phyloP scores from a whole-genome alignment of 2,888 invertebrate species.

The Torymus aiolomorphi region DNA sequence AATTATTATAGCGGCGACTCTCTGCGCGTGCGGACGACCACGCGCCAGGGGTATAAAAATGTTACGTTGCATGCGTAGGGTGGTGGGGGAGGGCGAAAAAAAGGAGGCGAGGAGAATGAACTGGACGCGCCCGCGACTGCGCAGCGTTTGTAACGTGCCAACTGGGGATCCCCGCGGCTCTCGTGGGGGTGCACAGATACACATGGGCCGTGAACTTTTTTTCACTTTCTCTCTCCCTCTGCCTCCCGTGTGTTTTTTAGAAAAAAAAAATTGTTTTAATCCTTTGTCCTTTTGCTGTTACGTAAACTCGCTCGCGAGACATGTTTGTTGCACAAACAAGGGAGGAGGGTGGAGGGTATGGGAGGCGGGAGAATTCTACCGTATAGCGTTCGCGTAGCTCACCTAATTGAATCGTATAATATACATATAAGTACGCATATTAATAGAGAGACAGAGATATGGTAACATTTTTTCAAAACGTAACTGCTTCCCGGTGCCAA shows the following conservation, averaged over 20 bases:
- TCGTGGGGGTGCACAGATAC: neutral
- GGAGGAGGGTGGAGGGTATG: neutral
- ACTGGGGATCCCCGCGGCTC: neutral
- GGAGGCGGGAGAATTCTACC: constrained; percentile 9
- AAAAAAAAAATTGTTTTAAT: neutral
- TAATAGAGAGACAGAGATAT: neutral
- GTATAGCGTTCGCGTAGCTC: neutral
- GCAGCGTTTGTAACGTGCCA: constrained; percentile 13
- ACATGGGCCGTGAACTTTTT: neutral
- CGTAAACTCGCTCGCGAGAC: neutral
- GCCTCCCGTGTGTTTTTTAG: too few relatives aligned
- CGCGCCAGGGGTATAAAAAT: too few relatives aligned
- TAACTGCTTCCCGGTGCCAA: constrained; percentile 41
- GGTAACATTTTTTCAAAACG: neutral
- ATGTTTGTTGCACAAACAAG: constrained; percentile 29
- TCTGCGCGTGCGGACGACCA: too few relatives aligned
- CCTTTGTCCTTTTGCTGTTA: neutral
- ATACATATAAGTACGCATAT: neutral
- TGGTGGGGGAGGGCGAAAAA: too few relatives aligned
- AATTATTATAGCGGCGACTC: too few relatives aligned
- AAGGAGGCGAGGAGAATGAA: neutral
- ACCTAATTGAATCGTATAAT: constrained; percentile 14
- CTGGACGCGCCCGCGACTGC: constrained; percentile 8
- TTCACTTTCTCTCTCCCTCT: neutral
- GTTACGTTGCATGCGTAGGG: too few relatives aligned